A percentile compares a stretch with the other conserved stretches of the same genome.
phyloP scores from a whole-genome alignment of 2,888 invertebrate species.

The Drosophila birchii region DNA sequence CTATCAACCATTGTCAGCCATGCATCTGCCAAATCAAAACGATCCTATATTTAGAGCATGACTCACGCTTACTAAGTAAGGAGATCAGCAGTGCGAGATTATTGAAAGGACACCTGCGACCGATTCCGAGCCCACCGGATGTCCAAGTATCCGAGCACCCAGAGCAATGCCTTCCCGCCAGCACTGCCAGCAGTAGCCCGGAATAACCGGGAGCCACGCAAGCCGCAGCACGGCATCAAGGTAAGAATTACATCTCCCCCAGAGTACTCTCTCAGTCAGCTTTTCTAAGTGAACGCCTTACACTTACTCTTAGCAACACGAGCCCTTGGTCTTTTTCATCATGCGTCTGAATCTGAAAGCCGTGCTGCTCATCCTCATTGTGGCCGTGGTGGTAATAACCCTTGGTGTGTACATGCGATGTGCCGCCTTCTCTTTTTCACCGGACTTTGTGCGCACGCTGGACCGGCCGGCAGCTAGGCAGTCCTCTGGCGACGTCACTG shows the following conservation, averaged over 20 bases:
- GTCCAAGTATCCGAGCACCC: slow-evolving; percentile 54
- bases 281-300: not conserved
- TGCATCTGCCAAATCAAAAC: slow-evolving; percentile 27
- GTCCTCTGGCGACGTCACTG: slow-evolving; percentile 14
- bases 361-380: slow-evolving; percentile 88
- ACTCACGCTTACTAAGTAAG: slow-evolving; percentile 35
- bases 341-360: slow-evolving; percentile 92
- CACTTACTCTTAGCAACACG: slow-evolving; percentile 64
- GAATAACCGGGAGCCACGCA: slow-evolving; percentile 30
- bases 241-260: slow-evolving; percentile 24
- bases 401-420: slow-evolving; percentile 92
- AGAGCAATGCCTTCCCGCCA: slow-evolving; percentile 19
- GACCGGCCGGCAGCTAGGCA: slow-evolving; percentile 59
- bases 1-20: slow-evolving; percentile 21
- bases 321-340: slow-evolving; percentile 87
- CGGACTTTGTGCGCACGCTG: slow-evolving; percentile 80
- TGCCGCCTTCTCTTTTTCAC: slow-evolving; percentile 86
- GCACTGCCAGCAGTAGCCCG: slow-evolving; percentile 15
- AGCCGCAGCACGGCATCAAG: slow-evolving; percentile 49
- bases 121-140: slow-evolving; percentile 39
- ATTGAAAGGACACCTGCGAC: not conserved
- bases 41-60: slow-evolving; percentile 64
- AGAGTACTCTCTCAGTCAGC: slow-evolving; percentile 17
- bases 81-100: slow-evolving; percentile 3
- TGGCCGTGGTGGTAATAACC: slow-evolving; percentile 88